A percentile compares a stretch with the other conserved stretches of the same genome.
These are phyloP conservation scores for Bradypodion pumilum DNA, from an alignment of 2,797 vertebrate species.

Conservation along the genomic window DNA sequence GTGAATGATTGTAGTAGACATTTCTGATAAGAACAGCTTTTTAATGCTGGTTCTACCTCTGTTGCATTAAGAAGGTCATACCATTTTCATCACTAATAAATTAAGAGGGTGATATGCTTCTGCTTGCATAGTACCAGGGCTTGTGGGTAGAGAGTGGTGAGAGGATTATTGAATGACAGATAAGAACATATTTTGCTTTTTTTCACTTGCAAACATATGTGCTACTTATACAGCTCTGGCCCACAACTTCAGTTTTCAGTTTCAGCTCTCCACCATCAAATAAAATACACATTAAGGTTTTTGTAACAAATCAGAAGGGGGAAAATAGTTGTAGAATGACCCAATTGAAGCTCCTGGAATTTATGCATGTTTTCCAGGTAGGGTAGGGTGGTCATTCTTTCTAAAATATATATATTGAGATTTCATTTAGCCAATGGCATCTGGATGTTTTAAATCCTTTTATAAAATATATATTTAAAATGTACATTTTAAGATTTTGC, in stretches of 20 bases:
- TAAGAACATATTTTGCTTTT: neutral
- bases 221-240: neutral
- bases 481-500: neutral
- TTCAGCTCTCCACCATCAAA: slow-evolving; percentile 19
- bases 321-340: neutral
- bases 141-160: neutral
- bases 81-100: neutral
- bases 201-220: neutral
- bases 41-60: slow-evolving; percentile 14
- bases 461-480: neutral
- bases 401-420: neutral
- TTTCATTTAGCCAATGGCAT: slow-evolving; percentile 23
- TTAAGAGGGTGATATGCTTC: neutral
- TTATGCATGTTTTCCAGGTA: neutral
- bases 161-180: neutral
- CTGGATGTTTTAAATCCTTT: slow-evolving; percentile 1
- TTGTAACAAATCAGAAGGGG: neutral
- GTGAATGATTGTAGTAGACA: neutral
- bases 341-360: slow-evolving; percentile 16
- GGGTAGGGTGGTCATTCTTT: neutral
- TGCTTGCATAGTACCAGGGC: neutral
- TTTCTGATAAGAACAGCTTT: neutral
- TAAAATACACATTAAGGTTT: neutral
- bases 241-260: neutral
- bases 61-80: accelerated